Conservation (phyloP, 53 echinoderm and acorn worm species). For the Glandiceps talaboti region DNA sequence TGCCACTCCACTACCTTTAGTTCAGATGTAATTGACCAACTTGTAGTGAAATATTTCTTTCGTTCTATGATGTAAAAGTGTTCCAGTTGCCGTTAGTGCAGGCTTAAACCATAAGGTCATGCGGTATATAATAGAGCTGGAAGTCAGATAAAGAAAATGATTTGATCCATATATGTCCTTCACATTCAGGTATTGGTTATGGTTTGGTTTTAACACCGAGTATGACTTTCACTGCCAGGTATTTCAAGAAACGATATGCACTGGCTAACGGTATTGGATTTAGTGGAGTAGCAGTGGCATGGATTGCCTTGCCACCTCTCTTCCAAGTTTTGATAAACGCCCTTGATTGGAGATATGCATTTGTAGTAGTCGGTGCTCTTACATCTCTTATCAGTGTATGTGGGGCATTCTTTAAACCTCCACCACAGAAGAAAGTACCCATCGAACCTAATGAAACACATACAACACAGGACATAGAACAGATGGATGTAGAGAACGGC, state of each 20-base stretch:
- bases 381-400: not conserved
- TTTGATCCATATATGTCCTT: no score
- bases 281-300: not conserved
- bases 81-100: no score
- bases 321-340: not conserved
- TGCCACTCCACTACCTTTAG: no score
- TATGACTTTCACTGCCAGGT: not conserved
- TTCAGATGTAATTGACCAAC: no score
- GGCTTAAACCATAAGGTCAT: no score
- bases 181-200: not conserved
- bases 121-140: no score
- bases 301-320: not conserved
- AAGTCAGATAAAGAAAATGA: no score
- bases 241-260: not conserved
- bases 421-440: not conserved
- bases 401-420: not conserved
- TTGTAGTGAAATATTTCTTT: no score
- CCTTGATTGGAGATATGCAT: not conserved
- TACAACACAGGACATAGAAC: no score
- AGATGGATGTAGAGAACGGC: not conserved
- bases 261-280: not conserved
- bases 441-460: no score
- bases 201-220: not conserved
- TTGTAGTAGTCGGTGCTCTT: not conserved
- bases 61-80: no score